Evolutionary conservation across 1,140 invertebrate species (phyloP), one percentile per base, ranked within the genome.

Genomic region (Drosophila punjabiensis): DNA sequence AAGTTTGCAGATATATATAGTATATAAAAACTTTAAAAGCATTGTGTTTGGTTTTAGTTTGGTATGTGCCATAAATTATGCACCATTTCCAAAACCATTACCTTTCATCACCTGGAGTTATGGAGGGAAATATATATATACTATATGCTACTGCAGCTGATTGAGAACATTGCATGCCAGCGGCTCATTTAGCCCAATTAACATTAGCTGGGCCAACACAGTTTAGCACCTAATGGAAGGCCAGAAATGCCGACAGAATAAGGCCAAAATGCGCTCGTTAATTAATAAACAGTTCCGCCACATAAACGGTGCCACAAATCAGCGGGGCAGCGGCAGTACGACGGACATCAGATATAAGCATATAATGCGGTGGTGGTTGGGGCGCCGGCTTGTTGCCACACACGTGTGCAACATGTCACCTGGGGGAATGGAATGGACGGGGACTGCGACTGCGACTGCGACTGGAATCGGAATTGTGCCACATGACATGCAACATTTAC

Each of bases 401-500:
- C 82, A 87, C 83, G 73, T 81, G 80, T 78, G 82, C 79, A 62
- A 82, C 83, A 79, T 80, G 77, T 80, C 77, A 80, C 77, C 68
- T 71, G 77, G 76, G 76, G 68, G 76, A 65, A 60, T 62, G 59
- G 75, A 52, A 52, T 69, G 60, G 61, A 32, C 24, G 39, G 37
- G 11, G 20, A 14, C 33, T 30, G 37, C 20, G 20, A 14, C 33
- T 30, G 37, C 39, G 39, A 28, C 30, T 62, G 43, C 30, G 32
- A 24, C 28, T 35, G 47, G 60, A 62, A 33, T 63, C 33, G 61
- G 67, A 68, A 55, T 70, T 71, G 65, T 82, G 60, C 47, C 64
- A 65, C 68, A 52, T 50, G 71, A 66, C 71, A 65, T 82, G 80
- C 77, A 55, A 66, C 71, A 80, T 47, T 76, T 43, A 76, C 50